Conservation (phyloP, 2,797 vertebrate genomes). For the Falco columbarius region DNA sequence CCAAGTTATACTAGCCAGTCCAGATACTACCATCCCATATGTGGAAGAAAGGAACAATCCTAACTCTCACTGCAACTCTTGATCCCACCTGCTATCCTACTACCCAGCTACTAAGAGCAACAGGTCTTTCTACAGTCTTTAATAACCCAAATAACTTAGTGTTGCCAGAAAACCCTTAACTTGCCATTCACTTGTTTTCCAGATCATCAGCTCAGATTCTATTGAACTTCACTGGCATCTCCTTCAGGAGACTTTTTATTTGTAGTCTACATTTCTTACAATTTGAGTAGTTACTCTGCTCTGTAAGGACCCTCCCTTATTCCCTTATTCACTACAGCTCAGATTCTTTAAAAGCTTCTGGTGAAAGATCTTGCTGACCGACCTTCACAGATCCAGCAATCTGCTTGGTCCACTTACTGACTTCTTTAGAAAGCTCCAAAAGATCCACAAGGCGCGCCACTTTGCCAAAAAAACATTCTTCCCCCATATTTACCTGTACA, state of each 20-base stretch:
- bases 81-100: background rate
- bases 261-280: background rate
- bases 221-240: background rate
- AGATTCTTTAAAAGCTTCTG: background rate
- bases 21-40: background rate
- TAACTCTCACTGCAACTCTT: background rate
- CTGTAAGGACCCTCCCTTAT: background rate
- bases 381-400: background rate
- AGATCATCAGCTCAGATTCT: background rate
- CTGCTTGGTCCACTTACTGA: background rate
- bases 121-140: background rate
- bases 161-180: background rate
- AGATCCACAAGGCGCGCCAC: background rate
- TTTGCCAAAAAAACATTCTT: background rate
- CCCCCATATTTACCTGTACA: background rate
- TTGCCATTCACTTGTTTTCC: background rate
- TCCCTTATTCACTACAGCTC: background rate
- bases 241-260: background rate
- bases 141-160: background rate
- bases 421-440: background rate
- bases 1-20: background rate
- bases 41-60: background rate
- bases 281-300: background rate
- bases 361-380: background rate
- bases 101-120: background rate